Base-by-base conservation (phyloP, 2,113 vertebrate genomes). In the Muscicapa adusta region DNA sequence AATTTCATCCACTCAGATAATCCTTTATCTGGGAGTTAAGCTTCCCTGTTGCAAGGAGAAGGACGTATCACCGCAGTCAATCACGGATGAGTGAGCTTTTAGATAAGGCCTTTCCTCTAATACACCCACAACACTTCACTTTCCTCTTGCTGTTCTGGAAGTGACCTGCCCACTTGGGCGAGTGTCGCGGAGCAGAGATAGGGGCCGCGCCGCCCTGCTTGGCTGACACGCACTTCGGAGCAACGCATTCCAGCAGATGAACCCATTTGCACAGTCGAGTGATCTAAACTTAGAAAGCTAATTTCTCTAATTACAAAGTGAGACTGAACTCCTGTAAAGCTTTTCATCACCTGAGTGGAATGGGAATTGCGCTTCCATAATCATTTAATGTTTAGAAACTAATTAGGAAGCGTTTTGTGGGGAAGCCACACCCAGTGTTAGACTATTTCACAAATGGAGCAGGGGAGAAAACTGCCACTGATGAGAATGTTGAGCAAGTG, bases 301-400 rank as follows among this genome's bases (percentile, higher is more conserved):
- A 97, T 98, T 98, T 97, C 94, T 97, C 36, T 97, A 96, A 98
- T 97, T 98, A 96, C 93, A 80, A 97, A 97, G 89, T 97, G 97
- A 95, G 96, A 97, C 93, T 97, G 97, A 97, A 71, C 83, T 96
- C 89, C 87, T 93, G 87, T 90, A 96, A 96, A 95, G 77, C 93
- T 97, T 98, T 97, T 97, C 93, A 96, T 97, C 95, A 81, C 95
- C 96, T 96, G 91, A 91, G 94, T 95, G 84, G 71, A 84, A 81
- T 97, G 91, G 93, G 96, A 97, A 97, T 96, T 92, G 92, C 66
- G 51, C 89, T 96, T 96, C 86, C 76, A 95, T 70, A 89, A 91
- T 94, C 70, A 96, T 85, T 91, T 95, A 95, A 88, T 60, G 79
- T 94, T 96, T 95, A 92, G 93, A 95, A 97, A 93, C 67, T 92